These are phyloP conservation scores for Platycercus adscitus DNA, from an alignment of 2,113 vertebrate genomes.

Conservation along the genomic window DNA sequence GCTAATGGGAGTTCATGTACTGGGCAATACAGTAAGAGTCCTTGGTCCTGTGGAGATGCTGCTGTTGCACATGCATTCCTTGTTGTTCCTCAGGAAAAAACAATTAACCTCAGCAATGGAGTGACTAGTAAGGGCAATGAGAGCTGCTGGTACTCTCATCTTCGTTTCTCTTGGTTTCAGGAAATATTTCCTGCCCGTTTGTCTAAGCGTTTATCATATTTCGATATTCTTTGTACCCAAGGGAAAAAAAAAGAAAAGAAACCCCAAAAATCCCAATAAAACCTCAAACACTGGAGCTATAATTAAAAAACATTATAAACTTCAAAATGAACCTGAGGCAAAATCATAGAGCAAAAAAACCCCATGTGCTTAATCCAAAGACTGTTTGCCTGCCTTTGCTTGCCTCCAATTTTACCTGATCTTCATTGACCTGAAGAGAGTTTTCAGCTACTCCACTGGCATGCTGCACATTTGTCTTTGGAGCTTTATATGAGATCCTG, in stretches of 20 bases:
- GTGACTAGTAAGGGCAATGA: background rate
- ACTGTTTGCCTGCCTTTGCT: slow-evolving; percentile 62
- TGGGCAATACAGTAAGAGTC: background rate
- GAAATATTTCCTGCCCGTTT: slow-evolving; percentile 15
- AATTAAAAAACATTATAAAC: slow-evolving; percentile 44
- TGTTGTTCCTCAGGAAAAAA: background rate
- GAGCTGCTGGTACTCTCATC: background rate
- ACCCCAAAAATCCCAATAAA: background rate
- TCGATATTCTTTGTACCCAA: background rate
- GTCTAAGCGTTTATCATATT: background rate
- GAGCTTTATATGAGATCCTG: background rate
- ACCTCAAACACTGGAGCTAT: slow-evolving; percentile 23
- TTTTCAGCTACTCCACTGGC: background rate
- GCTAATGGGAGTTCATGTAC: background rate
- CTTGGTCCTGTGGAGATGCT: background rate
- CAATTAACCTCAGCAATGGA: background rate
- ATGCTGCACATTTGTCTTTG: background rate
- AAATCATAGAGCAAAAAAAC: slow-evolving; percentile 9
- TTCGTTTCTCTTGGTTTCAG: slow-evolving; percentile 15
- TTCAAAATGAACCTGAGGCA: slow-evolving; percentile 51
- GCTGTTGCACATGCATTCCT: background rate
- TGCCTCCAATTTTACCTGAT: slow-evolving; percentile 50
- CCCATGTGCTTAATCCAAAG: background rate
- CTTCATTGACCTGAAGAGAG: background rate
- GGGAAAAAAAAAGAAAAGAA: background rate